Conservation (phyloP, 2,888 invertebrate species). For the Dryadula phaetusa region DNA sequence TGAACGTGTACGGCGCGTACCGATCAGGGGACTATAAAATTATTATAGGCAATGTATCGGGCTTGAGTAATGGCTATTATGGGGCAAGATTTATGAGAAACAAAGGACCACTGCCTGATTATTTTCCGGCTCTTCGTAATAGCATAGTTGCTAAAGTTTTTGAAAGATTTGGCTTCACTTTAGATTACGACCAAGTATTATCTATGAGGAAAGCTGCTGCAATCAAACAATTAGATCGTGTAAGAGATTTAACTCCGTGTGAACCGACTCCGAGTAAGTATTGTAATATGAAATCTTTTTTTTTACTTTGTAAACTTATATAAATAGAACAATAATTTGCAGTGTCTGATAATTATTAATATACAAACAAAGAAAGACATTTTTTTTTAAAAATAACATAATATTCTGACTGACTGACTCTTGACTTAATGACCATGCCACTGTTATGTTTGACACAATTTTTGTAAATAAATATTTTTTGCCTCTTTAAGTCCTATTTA, state of each 20-base stretch:
- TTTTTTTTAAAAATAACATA: too few relatives aligned
- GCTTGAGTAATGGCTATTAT: slow-evolving; percentile 68
- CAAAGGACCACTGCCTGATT: slow-evolving; percentile 63
- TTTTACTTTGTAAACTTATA: too few relatives aligned
- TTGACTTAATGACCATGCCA: too few relatives aligned
- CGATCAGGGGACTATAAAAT: slow-evolving; percentile 87
- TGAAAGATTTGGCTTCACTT: slow-evolving; percentile 61
- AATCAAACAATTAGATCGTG: slow-evolving; percentile 64
- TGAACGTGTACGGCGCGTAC: slow-evolving; percentile 80
- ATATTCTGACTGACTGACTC: too few relatives aligned
- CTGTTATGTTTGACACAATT: too few relatives aligned
- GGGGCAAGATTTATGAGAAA: slow-evolving; percentile 65
- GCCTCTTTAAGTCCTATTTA: too few relatives aligned
- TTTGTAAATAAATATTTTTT: too few relatives aligned
- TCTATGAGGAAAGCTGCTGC: slow-evolving; percentile 61
- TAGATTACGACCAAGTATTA: slow-evolving; percentile 59
- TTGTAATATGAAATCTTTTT: too few relatives aligned
- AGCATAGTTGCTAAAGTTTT: slow-evolving; percentile 65
- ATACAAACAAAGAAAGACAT: too few relatives aligned
- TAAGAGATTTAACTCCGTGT: slow-evolving; percentile 64
- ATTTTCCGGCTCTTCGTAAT: slow-evolving; percentile 60
- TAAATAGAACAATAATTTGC: too few relatives aligned
- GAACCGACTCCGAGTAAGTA: slow-evolving; percentile 70
- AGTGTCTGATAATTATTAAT: too few relatives aligned
- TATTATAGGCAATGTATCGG: slow-evolving; percentile 82